Conservation (phyloP, 2,113 vertebrate species). For the Chlorodrepanis virens region DNA sequence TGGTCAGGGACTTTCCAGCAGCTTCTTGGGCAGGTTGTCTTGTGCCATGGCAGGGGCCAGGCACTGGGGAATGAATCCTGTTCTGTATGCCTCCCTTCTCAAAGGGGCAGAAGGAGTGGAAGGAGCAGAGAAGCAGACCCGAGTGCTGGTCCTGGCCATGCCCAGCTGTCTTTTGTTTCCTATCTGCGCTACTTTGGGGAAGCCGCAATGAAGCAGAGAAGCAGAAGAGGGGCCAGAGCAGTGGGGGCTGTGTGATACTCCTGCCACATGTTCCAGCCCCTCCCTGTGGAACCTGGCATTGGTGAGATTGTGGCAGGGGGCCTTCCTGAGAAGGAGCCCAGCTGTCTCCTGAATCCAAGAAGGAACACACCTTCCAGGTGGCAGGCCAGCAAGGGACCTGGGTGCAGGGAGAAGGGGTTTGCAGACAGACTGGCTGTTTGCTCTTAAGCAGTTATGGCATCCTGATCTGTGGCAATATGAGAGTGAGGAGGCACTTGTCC, state of each 20-base stretch:
- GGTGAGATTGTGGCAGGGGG: not conserved
- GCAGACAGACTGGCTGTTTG: not conserved
- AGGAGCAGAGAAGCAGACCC: not conserved
- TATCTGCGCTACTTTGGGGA: not conserved
- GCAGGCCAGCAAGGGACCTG: not conserved
- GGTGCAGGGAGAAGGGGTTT: not conserved
- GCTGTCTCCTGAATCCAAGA: not conserved
- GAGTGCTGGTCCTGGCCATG: not conserved
- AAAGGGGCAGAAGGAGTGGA: not conserved
- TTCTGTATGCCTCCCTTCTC: not conserved
- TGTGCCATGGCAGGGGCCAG: not conserved
- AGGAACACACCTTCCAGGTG: not conserved
- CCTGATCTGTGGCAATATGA: not conserved
- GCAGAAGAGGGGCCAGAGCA: not conserved
- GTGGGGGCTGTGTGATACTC: not conserved
- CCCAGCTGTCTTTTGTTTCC: not conserved
- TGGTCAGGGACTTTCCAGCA: not conserved
- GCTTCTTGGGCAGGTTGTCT: not conserved
- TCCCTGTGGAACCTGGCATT: not conserved
- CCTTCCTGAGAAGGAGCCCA: not conserved
- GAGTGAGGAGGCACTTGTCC: not conserved
- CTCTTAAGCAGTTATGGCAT: not conserved
- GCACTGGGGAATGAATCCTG: not conserved
- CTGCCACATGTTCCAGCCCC: not conserved
- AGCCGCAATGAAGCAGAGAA: not conserved